Conservation (phyloP, 2,797 vertebrate species). For the Gymnopithys bicolor region DNA sequence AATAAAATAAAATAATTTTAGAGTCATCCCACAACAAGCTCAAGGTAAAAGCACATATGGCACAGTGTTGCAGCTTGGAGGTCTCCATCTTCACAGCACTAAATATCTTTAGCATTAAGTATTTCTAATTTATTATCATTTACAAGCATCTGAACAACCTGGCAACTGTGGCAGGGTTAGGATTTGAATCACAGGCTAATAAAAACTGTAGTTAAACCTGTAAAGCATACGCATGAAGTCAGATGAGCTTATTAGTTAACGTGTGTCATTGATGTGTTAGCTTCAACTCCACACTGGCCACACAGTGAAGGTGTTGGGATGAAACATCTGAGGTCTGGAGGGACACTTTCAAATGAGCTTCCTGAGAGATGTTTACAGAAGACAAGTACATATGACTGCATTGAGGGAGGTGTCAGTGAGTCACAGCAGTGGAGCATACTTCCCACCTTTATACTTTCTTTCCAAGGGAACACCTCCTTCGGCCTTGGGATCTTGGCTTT, state of each 20-base stretch:
- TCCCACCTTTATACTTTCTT: neutral
- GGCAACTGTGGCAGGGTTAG: neutral
- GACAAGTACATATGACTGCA: rapidly evolving
- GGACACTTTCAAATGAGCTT: neutral
- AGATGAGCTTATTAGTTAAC: neutral
- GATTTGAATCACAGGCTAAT: neutral
- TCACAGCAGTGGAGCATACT: neutral
- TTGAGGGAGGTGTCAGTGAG: neutral
- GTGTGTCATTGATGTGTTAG: neutral
- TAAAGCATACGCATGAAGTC: neutral
- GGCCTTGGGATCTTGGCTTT: neutral
- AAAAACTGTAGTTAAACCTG: neutral
- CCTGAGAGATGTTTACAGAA: neutral
- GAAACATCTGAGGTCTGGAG: neutral
- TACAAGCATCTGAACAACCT: conserved; percentile 44
- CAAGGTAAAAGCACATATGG: neutral
- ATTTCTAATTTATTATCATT: conserved; percentile 26
- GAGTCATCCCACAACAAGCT: neutral
- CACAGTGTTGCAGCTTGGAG: neutral
- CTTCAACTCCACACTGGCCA: rapidly evolving
- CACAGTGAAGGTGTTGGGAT: neutral
- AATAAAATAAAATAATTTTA: neutral
- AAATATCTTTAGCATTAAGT: neutral
- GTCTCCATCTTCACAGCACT: neutral
- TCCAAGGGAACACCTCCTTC: neutral